Percentiles rank a stretch among this genome's conserved stretches.
Evolutionary conservation across 2,113 vertebrate species (phyloP).

Genomic region (Platysteira castanea): DNA sequence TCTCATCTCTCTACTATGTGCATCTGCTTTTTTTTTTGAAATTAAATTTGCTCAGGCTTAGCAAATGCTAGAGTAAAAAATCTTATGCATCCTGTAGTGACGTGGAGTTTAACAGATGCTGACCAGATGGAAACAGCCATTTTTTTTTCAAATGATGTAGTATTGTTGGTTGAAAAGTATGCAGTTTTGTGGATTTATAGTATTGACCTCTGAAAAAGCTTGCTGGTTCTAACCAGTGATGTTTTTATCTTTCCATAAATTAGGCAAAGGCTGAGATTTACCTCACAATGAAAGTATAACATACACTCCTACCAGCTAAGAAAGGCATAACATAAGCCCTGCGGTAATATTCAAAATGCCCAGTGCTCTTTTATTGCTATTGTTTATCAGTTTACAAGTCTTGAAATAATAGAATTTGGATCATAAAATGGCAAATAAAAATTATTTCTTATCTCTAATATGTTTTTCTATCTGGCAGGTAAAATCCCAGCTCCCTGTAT

Average conservation of each 20-base stretch:
- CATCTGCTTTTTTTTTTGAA: background rate
- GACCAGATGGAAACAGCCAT: background rate
- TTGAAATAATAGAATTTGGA: background rate
- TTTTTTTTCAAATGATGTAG: background rate
- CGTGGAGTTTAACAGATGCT: background rate
- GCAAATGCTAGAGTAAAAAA: background rate
- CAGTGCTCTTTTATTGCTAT: background rate
- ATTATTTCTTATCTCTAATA: background rate
- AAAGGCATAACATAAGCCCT: background rate
- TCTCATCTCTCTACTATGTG: background rate
- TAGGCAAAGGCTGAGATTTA: background rate
- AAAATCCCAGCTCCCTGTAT: background rate
- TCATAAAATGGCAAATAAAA: constrained; percentile 9
- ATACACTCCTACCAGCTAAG: background rate
- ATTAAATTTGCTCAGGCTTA: background rate
- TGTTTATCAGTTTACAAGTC: background rate
- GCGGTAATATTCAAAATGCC: background rate
- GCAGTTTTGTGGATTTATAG: background rate
- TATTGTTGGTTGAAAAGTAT: background rate
- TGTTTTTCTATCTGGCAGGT: background rate
- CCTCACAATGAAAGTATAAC: background rate
- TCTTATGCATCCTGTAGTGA: background rate
- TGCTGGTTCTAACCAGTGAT: background rate
- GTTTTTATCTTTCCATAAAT: constrained; percentile 28
- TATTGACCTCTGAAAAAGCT: background rate